These are phyloP conservation scores for Cacatua alba DNA, from an alignment of 2,113 vertebrate genomes.

Conservation along the genomic window DNA sequence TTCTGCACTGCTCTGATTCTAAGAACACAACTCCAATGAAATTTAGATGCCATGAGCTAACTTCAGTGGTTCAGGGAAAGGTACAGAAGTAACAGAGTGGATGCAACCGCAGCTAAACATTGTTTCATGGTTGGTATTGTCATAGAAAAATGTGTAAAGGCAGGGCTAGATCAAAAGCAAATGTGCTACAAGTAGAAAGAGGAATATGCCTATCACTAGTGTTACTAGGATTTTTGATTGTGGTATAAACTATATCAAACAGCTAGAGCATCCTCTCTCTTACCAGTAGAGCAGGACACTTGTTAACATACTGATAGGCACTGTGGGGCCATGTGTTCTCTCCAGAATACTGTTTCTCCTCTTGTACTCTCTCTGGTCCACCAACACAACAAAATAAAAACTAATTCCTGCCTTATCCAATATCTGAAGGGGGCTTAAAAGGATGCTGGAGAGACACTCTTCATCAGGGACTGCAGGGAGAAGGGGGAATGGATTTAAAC, in stretches of 20 bases:
- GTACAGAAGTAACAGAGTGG: not conserved
- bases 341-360: not conserved
- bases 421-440: not conserved
- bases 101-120: not conserved
- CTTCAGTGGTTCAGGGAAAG: not conserved
- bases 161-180: not conserved
- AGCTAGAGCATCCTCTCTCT: not conserved
- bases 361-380: not conserved
- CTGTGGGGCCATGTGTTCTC: rapidly evolving
- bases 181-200: not conserved
- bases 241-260: rapidly evolving
- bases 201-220: not conserved
- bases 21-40: not conserved
- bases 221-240: not conserved
- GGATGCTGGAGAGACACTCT: not conserved
- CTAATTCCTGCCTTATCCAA: not conserved
- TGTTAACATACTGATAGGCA: not conserved
- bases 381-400: not conserved
- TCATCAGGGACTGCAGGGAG: not conserved
- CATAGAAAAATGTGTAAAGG: not conserved
- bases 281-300: not conserved
- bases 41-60: not conserved
- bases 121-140: not conserved
- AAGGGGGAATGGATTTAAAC: not conserved
- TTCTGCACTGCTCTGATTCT: not conserved